phyloP scores from a whole-genome alignment of 2,797 vertebrate genomes.

The Argentina silus region DNA sequence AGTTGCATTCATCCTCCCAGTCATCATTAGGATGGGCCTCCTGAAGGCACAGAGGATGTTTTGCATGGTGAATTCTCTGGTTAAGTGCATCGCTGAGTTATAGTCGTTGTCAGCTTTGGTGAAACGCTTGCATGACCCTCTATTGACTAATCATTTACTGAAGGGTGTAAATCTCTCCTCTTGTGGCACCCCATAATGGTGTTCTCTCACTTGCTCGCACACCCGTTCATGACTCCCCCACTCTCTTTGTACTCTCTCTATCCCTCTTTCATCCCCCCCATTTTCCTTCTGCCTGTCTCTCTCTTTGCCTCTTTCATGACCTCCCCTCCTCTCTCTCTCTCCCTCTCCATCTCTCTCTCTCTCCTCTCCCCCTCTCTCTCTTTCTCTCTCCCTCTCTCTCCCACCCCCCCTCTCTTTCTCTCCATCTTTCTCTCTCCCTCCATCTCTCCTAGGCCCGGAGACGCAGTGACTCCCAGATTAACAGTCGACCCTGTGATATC shows the following conservation, averaged over 20 bases:
- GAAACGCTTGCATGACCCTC: constrained; percentile 77
- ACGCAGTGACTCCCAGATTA: constrained; percentile 84
- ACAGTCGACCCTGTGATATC: constrained; percentile 86
- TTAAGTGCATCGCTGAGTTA: constrained; percentile 80
- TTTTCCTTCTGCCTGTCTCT: constrained; percentile 1
- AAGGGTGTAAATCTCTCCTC: constrained; percentile 75
- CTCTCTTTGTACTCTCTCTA: neutral
- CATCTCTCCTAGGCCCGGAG: constrained; percentile 80
- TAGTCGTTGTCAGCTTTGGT: constrained; percentile 76
- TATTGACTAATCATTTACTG: constrained; percentile 81
- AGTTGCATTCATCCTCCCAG: constrained; percentile 71
- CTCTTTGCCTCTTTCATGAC: constrained; percentile 24
- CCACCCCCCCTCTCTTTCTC: neutral
- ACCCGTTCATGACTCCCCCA: neutral
- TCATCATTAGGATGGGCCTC: constrained; percentile 74
- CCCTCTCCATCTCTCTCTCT: constrained; percentile 26
- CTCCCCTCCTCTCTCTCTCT: constrained; percentile 22
- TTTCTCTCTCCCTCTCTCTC: constrained; percentile 2
- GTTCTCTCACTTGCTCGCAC: constrained; percentile 29
- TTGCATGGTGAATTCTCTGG: constrained; percentile 74
- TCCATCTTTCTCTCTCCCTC: neutral
- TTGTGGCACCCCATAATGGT: constrained; percentile 74
- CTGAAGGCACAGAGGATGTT: constrained; percentile 70
- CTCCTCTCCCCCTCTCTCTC: constrained; percentile 9
- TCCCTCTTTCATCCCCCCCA: neutral